These are phyloP conservation scores for Heteronetta atricapilla DNA, from an alignment of 2,113 vertebrate species.

Conservation along the genomic window DNA sequence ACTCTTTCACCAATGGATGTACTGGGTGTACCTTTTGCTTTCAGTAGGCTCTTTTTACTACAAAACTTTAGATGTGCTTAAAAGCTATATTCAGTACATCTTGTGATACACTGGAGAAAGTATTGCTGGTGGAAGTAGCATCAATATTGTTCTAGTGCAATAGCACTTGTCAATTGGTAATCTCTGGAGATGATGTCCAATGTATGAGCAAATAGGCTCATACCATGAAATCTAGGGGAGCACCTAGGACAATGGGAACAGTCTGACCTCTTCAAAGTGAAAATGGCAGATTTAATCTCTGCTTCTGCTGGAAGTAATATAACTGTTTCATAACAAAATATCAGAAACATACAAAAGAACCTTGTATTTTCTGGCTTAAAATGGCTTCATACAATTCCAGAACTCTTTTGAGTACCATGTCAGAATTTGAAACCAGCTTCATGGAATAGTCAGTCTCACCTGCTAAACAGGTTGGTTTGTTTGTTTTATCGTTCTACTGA, in stretches of 20 bases:
- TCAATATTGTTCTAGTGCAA: background rate
- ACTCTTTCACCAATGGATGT: accelerated
- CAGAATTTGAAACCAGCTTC: background rate
- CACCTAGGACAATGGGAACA: background rate
- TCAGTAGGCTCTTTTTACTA: background rate
- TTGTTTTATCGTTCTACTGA: background rate
- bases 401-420: background rate
- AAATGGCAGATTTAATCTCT: background rate
- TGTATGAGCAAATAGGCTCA: background rate
- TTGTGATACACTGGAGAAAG: background rate
- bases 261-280: background rate
- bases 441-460: background rate
- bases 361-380: background rate
- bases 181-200: background rate
- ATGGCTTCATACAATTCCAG: background rate
- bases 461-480: background rate
- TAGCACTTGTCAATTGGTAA: background rate
- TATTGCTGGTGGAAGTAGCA: background rate
- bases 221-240: accelerated
- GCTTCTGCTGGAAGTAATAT: background rate
- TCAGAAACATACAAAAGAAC: background rate
- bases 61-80: background rate
- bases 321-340: background rate
- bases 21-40: background rate
- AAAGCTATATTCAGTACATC: background rate